phyloP scores from a whole-genome alignment of 2,797 vertebrate species.

The Nyctalus aviator region DNA sequence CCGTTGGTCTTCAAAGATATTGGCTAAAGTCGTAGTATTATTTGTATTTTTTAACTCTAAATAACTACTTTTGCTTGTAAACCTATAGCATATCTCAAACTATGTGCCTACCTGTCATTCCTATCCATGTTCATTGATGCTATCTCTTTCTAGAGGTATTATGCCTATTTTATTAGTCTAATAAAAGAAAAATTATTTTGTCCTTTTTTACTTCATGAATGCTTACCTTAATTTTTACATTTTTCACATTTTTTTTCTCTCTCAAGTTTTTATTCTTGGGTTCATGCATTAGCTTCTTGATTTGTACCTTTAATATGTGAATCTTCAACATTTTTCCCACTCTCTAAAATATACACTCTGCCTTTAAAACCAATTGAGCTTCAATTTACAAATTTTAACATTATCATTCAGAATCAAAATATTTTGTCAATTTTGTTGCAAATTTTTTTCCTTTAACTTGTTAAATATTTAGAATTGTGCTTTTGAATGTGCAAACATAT shows the following conservation, averaged over 20 bases:
- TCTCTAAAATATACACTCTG: neutral
- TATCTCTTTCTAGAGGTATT: neutral
- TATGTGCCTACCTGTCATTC: neutral
- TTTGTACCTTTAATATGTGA: neutral
- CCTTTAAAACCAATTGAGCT: neutral
- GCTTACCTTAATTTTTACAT: neutral
- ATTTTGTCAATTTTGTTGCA: constrained; percentile 28
- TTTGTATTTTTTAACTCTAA: neutral
- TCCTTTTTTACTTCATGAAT: constrained; percentile 12
- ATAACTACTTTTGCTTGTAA: neutral
- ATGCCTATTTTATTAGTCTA: constrained; percentile 26
- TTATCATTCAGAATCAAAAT: constrained; percentile 1
- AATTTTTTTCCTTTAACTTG: neutral
- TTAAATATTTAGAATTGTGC: neutral
- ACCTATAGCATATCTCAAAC: neutral
- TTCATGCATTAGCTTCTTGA: constrained; percentile 18
- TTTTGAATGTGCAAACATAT: neutral
- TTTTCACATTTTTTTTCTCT: neutral
- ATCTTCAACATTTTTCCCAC: neutral
- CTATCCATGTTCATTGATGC: neutral
- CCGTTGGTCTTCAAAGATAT: neutral
- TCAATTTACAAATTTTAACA: neutral
- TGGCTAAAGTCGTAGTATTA: neutral
- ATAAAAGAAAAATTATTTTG: neutral
- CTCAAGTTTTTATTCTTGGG: neutral